phyloP scores from a whole-genome alignment of 2,113 vertebrate species.

The Bubo bubo region DNA sequence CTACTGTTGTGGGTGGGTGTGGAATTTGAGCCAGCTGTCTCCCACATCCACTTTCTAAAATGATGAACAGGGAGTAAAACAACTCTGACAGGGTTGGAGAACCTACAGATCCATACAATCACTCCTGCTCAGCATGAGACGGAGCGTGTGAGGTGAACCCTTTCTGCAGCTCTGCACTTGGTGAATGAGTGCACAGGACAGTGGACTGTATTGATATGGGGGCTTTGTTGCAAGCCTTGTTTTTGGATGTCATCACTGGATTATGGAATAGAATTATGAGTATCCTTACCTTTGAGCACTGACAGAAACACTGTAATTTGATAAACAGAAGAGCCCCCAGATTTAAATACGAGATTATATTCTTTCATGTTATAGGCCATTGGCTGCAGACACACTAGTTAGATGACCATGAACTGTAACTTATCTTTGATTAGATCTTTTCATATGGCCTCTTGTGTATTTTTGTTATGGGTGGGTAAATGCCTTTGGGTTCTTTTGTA shows the following conservation, averaged over 20 bases:
- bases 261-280: background rate
- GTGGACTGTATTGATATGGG: background rate
- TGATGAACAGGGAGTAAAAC: background rate
- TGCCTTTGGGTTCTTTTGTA: background rate
- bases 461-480: background rate
- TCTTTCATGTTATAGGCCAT: background rate
- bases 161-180: background rate
- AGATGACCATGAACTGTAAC: background rate
- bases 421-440: background rate
- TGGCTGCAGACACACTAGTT: background rate
- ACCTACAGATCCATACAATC: background rate
- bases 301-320: background rate
- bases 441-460: background rate
- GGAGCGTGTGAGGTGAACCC: background rate
- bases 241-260: background rate
- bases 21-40: conserved; percentile 27
- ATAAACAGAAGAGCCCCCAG: background rate
- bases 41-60: background rate
- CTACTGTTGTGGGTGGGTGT: conserved; percentile 17
- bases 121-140: rapidly evolving
- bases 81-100: background rate
- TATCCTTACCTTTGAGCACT: background rate
- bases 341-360: background rate
- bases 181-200: too few species aligned
- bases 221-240: background rate